Base-by-base conservation (phyloP, 2,113 vertebrate species). In the Globicephala melas region DNA sequence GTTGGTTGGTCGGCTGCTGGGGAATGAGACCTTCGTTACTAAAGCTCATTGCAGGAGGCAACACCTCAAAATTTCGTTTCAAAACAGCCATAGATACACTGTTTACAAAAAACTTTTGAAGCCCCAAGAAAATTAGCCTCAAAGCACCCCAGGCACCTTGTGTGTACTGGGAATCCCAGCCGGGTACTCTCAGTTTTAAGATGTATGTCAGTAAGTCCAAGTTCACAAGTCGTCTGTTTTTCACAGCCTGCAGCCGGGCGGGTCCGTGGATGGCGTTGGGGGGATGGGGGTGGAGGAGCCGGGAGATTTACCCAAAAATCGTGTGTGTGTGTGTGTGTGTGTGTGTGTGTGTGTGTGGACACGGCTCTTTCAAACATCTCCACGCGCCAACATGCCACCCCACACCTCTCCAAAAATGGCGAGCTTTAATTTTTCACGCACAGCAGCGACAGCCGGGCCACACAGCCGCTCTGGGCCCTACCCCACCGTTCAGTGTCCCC, bases 71-170 rank as follows among this genome's bases (percentile, higher is more conserved):
- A 26, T 47, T 58, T 79, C 20, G 50, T 23, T 65, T 87, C 71
- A 50, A 50, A 92, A 70, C 20, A 80, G 53, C 53, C 44, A 41
- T 73, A 74, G 84, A 60, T 3, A 1, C 13, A 21, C 4, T n/a
- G 68, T 81, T 95, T 81, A 76, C 26, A 94, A 92, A 65, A 38
- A 67, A 82, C 20, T 65, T 23, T 62, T 31, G 76, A 86, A 77
- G 41, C 41, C 15, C 23, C 8, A 8, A 31, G 17, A 33, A 53
- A 62, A 55, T 41, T 1, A 55, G 6, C 23, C 4, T 77, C 70
- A 65, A 50, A 60, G 50, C 36, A 17, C 47, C 14, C 33, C 76
- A 41, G n/a, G 18, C 25, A 38, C 60, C 14, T 33, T 68, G 67
- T 84, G 84, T 71, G 18, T 31, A n/a, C 47, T 47, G 60, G 17